A percentile compares a stretch with the other conserved stretches of the same genome.
Conservation (phyloP, 2,888 invertebrate genomes). For the Onthophagus sagittarius region DNA sequence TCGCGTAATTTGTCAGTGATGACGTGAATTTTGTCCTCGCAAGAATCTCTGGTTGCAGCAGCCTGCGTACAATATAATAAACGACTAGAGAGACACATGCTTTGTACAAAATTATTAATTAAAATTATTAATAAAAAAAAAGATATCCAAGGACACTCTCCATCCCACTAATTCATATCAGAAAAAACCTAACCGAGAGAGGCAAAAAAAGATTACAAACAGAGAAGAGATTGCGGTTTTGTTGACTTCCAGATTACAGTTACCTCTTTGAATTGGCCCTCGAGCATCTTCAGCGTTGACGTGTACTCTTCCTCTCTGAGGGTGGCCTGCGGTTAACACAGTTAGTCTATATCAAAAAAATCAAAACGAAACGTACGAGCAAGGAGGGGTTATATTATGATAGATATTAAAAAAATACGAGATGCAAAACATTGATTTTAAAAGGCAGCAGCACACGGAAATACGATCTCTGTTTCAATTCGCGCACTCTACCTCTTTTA, state of each 20-base stretch:
- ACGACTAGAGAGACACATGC: constrained; percentile 29
- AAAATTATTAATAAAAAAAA: not conserved
- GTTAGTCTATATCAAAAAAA: constrained; percentile 37
- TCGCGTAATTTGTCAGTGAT: constrained; percentile 68
- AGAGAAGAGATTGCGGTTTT: not conserved
- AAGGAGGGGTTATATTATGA: not conserved
- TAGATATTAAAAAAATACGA: not conserved
- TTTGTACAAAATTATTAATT: constrained; percentile 7
- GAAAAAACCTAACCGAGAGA: not conserved
- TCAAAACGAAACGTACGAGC: constrained; percentile 37
- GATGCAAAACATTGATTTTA: not conserved
- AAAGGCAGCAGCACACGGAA: constrained; percentile 24
- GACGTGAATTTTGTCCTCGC: constrained; percentile 70
- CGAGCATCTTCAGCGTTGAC: constrained; percentile 84
- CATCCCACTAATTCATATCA: not conserved
- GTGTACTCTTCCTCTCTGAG: constrained; percentile 93
- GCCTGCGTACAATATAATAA: constrained; percentile 55
- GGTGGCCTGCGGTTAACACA: constrained; percentile 69
- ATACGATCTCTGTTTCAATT: not conserved
- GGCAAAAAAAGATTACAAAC: constrained; percentile 6
- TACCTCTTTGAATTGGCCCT: constrained; percentile 93
- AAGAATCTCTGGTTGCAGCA: constrained; percentile 67
- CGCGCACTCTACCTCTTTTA: constrained; percentile 86
- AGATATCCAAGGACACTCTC: too few relatives aligned
- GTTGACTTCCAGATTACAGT: constrained; percentile 35